These are phyloP conservation scores for Scaptomyza cyrtandrae DNA, from an alignment of 2,888 invertebrate genomes.

Conservation along the genomic window DNA sequence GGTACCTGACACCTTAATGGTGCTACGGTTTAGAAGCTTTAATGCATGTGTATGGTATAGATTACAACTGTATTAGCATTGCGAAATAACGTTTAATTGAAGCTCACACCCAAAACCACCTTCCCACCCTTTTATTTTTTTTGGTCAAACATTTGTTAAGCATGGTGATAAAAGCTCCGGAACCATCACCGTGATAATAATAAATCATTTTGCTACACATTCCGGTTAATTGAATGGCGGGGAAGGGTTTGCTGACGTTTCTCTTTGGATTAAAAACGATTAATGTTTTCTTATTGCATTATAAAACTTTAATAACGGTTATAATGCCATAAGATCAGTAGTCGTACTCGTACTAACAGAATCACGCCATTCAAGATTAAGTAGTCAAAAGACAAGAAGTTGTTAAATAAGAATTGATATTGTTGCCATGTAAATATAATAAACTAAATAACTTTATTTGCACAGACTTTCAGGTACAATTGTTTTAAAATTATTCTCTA, in stretches of 20 bases:
- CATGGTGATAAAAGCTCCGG: conserved; percentile 29
- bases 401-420: conserved; percentile 5
- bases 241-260: conserved; percentile 5
- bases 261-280: conserved; percentile 9
- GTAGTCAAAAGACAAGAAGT: background rate
- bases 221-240: background rate
- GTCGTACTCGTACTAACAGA: no score
- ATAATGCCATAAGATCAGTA: conserved; percentile 11
- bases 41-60: conserved; percentile 56
- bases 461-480: conserved; percentile 20
- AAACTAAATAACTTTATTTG: conserved; percentile 38
- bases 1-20: conserved; percentile 53
- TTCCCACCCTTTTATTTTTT: background rate
- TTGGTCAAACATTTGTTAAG: background rate
- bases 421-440: conserved; percentile 19
- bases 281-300: conserved; percentile 20
- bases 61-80: conserved; percentile 53
- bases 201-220: conserved; percentile 9
- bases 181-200: conserved; percentile 37
- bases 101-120: background rate
- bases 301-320: conserved; percentile 6
- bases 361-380: conserved; percentile 5
- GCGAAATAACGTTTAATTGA: conserved; percentile 18
- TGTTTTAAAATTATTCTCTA: conserved; percentile 17
- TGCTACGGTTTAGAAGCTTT: conserved; percentile 1